These are phyloP conservation scores for pig (Sus scrofa) DNA, from an alignment of 2,113 vertebrate genomes.

Conservation along the genomic window DNA sequence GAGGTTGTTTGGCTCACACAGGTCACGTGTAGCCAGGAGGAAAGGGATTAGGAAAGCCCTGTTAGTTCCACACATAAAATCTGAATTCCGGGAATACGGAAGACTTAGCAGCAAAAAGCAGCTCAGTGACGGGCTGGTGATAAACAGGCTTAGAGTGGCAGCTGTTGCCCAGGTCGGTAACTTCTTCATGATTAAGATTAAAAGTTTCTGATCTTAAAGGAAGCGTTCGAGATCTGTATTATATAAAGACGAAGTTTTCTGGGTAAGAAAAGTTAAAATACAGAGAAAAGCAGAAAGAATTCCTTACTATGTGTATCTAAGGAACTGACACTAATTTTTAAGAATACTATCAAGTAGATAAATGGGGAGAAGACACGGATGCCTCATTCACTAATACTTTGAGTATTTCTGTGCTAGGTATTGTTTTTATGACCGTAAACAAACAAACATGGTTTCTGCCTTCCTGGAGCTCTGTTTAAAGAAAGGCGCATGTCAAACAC, in stretches of 20 bases:
- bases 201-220: constrained; percentile 19
- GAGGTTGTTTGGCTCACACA: neutral
- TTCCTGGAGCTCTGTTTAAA: neutral
- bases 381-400: neutral
- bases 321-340: neutral
- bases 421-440: neutral
- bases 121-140: neutral
- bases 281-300: neutral
- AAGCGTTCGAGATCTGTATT: neutral
- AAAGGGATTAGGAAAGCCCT: neutral
- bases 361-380: neutral
- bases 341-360: neutral
- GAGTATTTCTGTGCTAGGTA: neutral
- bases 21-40: neutral
- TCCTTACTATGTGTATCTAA: neutral
- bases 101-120: neutral
- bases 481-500: neutral
- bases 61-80: neutral
- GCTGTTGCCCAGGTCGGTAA: neutral
- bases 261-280: constrained; percentile 30
- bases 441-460: neutral
- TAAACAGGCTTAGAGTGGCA: neutral
- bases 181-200: constrained; percentile 58
- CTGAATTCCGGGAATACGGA: neutral
- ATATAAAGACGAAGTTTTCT: constrained; percentile 45